Evolutionary conservation across 2,888 invertebrate species (phyloP), one percentile per base, ranked within the genome.

Genomic region (Pollenia griseotomentosa): DNA sequence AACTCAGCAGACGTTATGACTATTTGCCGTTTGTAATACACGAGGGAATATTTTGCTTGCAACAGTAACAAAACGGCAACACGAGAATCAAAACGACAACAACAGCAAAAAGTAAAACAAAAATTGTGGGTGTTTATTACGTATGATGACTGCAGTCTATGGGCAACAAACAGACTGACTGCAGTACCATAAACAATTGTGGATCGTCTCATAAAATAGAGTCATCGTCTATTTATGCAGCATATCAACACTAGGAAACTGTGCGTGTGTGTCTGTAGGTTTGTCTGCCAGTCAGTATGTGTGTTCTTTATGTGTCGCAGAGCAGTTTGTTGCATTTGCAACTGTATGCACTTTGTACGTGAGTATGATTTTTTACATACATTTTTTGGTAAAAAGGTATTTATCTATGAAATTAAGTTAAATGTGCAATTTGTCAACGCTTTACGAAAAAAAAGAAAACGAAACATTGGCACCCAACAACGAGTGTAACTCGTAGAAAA

Each of bases 141-240:
- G 77, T 68, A 82, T 68, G 66, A 85, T 83, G 83, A 83, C 85
- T 83, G 65, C 85, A 85, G 83, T 65, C 79, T 70, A 74, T 61
- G 55, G 55, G 46, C 65, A 73, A 81, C 77, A 86, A 81, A 66
- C 78, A 75, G 66, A 83, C 63, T 88, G 66, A 83, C 63, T 88
- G 85, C 83, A 79, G 88, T 88, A 81, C 79, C 61, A 88, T 86
- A 87, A 82, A 83, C 87, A 82, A 83, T 85, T 85, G 82, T 55
- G 74, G 70, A 73, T 83, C 70, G 80, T 74, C 80, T 83, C 74
- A 87, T 86, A 79, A 88, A 89, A 89, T 89, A 89, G 77, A 89
- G 89, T 89, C 89, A 88, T 89, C 88, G 88, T 86, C 86, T 87
- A 81, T 83, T 87, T 83, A 74, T 83, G 88, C 86, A 87, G 70